Evolutionary conservation across 2,888 invertebrate genomes (phyloP).

Genomic region (Nymphalis urticae): DNA sequence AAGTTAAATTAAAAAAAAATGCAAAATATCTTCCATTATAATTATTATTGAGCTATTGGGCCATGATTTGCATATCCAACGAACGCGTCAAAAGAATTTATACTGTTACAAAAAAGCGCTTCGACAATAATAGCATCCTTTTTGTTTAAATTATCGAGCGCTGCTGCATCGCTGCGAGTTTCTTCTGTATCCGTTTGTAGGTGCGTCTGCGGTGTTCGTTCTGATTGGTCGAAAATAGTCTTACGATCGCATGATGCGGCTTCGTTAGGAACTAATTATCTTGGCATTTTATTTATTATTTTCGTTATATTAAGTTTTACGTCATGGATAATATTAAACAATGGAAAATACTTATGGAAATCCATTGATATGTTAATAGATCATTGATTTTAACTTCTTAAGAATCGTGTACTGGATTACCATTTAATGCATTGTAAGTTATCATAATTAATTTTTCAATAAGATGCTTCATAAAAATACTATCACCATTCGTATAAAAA

Average conservation of each 20-base stretch:
- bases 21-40: background rate
- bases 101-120: conserved; percentile 13
- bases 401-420: too few species aligned
- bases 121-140: background rate
- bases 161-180: conserved; percentile 16
- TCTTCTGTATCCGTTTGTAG: conserved; percentile 22
- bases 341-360: too few species aligned
- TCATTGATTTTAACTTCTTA: too few species aligned
- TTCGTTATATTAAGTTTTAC: conserved; percentile 6
- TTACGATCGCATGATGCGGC: conserved; percentile 33
- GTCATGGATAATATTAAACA: background rate
- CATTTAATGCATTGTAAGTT: too few species aligned
- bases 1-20: background rate
- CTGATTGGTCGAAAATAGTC: conserved; percentile 28
- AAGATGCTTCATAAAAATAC: too few species aligned
- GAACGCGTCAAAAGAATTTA: conserved; percentile 2
- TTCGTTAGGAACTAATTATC: conserved; percentile 28
- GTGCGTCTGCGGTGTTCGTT: conserved; percentile 32
- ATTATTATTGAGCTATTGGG: conserved; percentile 13
- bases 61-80: conserved; percentile 14
- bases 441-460: too few species aligned
- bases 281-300: conserved; percentile 17
- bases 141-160: conserved; percentile 10
- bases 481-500: too few species aligned
- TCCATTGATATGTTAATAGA: too few species aligned